Base-by-base conservation (phyloP, 2,888 invertebrate species). In the Temnothorax rugatulus region DNA sequence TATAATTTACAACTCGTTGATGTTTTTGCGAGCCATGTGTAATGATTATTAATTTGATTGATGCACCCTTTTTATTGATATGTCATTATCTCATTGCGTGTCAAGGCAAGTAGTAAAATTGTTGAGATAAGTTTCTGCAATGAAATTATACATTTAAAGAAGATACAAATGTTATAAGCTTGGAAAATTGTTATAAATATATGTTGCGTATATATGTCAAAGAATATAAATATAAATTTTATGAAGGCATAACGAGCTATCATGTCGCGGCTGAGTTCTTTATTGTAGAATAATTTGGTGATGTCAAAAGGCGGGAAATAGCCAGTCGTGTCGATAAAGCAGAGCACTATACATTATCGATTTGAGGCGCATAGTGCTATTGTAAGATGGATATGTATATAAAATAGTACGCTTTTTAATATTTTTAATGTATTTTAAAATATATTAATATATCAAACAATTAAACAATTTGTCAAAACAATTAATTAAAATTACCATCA, bases 291-390 rank as follows among this genome's bases (percentile, higher is more conserved):
- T 54, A 79, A 21, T 54, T 9, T 34, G 4, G 38, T 18, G 21
- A 85, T 4, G 34, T 54, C 21, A 74, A 21, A 29, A 41, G 44
- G 44, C 57, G 64, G 59, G 82, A 50, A 82, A 47, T 64, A 57
- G 29, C 44, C 44, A 69, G 54, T 73, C 18, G 88, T 59, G 91
- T 91, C 93, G 93, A 90, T 93, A 93, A 93, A 63, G 83, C 74
- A 89, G 91, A 74, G 18, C 54, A 74, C 88, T 44, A 44, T 85
- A 69, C 90, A 74, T 91, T 92, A 93, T 91, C 90, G 92, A 92
- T 91, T 82, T 52, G 57, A 15, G 11, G 13, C 4, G 13, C n/a
- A n/a, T 75, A 69, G 59, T n/a, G 8, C 21, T 15, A 38, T 34
- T 59, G 13, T 59, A 47, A 18, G 21, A 69, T 50, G 15, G n/a